Conservation (phyloP, 2,797 vertebrate species). For the Chloroceryle amazona region DNA sequence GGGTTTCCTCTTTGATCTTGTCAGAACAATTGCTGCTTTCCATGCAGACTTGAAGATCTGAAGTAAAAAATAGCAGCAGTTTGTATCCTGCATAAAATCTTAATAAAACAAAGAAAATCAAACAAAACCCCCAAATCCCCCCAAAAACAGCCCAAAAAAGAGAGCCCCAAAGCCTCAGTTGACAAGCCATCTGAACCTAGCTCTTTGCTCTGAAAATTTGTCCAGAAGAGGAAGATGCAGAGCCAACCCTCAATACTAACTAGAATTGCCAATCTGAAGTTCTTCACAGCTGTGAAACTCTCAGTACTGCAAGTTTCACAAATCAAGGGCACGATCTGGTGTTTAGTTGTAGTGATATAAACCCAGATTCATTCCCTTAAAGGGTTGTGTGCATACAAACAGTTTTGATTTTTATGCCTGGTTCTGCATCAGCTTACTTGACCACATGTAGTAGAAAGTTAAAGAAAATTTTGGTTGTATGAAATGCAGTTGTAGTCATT, state of each 20-base stretch:
- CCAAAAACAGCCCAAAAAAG: neutral
- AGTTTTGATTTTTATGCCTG: neutral
- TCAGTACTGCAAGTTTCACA: neutral
- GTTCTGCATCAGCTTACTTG: neutral
- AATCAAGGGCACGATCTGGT: neutral
- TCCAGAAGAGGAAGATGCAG: neutral
- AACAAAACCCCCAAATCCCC: neutral
- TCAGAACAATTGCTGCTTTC: neutral
- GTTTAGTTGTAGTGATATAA: neutral
- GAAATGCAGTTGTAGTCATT: neutral
- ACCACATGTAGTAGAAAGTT: neutral
- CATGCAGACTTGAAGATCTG: neutral
- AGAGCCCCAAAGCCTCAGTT: neutral
- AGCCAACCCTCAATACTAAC: neutral
- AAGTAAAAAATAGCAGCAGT: neutral
- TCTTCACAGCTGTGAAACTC: neutral
- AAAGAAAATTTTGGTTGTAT: neutral
- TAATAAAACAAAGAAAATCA: neutral
- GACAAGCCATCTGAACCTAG: neutral
- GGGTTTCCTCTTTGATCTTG: neutral
- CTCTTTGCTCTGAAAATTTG: neutral
- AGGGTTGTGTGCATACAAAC: neutral
- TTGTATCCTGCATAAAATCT: neutral
- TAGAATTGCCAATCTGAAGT: neutral
- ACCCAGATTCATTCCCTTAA: neutral